A percentile compares a stretch with the other conserved stretches of the same genome.
Evolutionary conservation across 2,113 vertebrate genomes (phyloP).

Genomic region (Phainopepla nitens): DNA sequence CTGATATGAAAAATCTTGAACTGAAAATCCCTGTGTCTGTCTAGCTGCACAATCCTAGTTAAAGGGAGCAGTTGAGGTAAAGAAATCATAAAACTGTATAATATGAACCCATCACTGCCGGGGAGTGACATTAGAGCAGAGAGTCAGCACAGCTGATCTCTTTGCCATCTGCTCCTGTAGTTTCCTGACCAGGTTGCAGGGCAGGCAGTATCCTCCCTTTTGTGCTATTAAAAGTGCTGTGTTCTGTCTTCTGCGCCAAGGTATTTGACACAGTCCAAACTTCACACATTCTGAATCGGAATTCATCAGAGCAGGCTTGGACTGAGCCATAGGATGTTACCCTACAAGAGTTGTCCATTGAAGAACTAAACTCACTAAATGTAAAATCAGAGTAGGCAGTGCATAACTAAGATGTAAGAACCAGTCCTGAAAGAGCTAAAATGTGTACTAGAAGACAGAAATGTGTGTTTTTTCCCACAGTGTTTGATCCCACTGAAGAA

Average conservation of each 20-base stretch:
- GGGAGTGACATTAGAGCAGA: neutral
- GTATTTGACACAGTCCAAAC: neutral
- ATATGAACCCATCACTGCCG: neutral
- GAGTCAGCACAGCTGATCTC: neutral
- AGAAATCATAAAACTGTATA: neutral
- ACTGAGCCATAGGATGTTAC: neutral
- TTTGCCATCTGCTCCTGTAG: constrained; percentile 22
- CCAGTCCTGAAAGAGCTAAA: neutral
- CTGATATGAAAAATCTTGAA: neutral
- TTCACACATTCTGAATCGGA: neutral
- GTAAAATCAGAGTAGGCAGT: neutral
- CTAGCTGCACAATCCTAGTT: neutral
- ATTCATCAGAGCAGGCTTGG: neutral
- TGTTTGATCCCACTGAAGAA: neutral
- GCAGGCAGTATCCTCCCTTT: neutral
- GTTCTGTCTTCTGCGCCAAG: neutral
- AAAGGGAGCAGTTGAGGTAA: neutral
- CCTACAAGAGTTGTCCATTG: neutral
- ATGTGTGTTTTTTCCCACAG: rapidly evolving
- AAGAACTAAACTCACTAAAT: neutral
- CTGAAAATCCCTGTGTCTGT: neutral
- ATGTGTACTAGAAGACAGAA: neutral
- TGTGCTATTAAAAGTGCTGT: neutral
- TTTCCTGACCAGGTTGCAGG: neutral
- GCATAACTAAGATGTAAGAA: neutral